Evolutionary conservation across 1,140 invertebrate species (phyloP).

Genomic region (Gryllus bimaculatus): DNA sequence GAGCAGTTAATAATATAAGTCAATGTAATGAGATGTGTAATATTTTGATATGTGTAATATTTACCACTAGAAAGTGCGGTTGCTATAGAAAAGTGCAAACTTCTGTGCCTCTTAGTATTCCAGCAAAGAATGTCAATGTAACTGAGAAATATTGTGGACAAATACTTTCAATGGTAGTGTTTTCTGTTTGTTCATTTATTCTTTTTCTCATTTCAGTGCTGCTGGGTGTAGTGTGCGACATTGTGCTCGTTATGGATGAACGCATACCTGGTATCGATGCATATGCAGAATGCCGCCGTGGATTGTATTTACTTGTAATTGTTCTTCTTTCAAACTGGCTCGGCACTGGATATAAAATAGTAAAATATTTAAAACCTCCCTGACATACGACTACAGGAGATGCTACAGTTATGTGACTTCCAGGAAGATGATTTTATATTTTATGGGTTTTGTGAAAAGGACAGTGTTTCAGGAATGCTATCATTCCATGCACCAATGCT

Average conservation of each 20-base stretch:
- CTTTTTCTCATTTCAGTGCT: slow-evolving; percentile 7
- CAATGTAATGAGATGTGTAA: too few relatives aligned
- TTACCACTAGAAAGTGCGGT: too few relatives aligned
- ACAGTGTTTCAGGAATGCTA: not conserved
- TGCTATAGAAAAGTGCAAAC: too few relatives aligned
- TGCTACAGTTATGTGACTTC: not conserved
- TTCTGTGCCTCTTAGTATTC: too few relatives aligned
- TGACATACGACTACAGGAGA: not conserved
- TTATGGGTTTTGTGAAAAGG: not conserved
- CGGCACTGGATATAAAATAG: slow-evolving; percentile 22
- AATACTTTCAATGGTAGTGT: not conserved
- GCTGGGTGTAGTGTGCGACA: not conserved
- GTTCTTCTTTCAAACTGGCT: slow-evolving; percentile 26
- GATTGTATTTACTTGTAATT: slow-evolving; percentile 28
- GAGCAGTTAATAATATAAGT: too few relatives aligned
- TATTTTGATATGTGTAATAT: too few relatives aligned
- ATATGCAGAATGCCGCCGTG: slow-evolving; percentile 27
- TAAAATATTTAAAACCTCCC: not conserved
- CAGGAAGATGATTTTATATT: not conserved
- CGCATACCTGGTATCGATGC: slow-evolving; percentile 26
- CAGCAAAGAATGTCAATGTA: not conserved
- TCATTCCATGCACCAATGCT: not conserved
- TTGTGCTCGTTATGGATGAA: not conserved
- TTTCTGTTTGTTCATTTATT: not conserved
- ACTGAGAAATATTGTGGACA: not conserved